These are phyloP conservation scores for Lomographa bimaculata DNA, from an alignment of 2,888 invertebrate genomes.

Conservation along the genomic window DNA sequence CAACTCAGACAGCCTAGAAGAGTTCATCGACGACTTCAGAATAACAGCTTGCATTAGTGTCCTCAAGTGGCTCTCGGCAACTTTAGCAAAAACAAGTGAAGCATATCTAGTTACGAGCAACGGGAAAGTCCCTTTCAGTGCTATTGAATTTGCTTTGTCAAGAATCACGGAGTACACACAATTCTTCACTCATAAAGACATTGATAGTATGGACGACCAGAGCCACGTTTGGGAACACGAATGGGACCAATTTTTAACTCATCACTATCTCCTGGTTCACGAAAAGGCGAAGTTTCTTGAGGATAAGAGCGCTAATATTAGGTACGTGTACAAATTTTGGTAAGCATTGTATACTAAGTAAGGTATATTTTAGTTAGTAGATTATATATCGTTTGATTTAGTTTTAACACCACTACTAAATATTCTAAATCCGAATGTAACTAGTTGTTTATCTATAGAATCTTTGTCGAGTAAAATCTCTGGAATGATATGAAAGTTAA, in stretches of 20 bases:
- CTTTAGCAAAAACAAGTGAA: slow-evolving; percentile 80
- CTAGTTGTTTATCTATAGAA: no score
- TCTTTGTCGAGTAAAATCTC: no score
- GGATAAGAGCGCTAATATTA: slow-evolving; percentile 61
- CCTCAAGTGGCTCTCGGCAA: slow-evolving; percentile 89
- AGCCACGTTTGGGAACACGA: slow-evolving; percentile 90
- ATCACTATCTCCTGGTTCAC: slow-evolving; percentile 87
- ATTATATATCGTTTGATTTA: no score
- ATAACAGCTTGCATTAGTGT: slow-evolving; percentile 94
- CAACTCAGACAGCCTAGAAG: slow-evolving; percentile 91
- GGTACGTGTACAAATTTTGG: no score
- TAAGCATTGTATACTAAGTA: no score
- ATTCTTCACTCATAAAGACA: slow-evolving; percentile 88
- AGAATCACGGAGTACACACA: slow-evolving; percentile 91
- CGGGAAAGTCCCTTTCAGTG: slow-evolving; percentile 89
- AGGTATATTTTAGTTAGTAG: no score
- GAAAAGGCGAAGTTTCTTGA: slow-evolving; percentile 81
- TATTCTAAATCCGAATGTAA: no score
- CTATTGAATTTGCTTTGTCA: slow-evolving; percentile 91
- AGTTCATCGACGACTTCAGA: slow-evolving; percentile 94
- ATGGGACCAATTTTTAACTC: slow-evolving; percentile 93
- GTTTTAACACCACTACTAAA: no score
- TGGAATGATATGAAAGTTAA: no score
- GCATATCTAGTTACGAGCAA: slow-evolving; percentile 79
- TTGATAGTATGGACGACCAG: slow-evolving; percentile 88